Evolutionary conservation across 1,140 invertebrate species (phyloP), one percentile per base, ranked within the genome.

Genomic region (Aporrectodea caliginosa): DNA sequence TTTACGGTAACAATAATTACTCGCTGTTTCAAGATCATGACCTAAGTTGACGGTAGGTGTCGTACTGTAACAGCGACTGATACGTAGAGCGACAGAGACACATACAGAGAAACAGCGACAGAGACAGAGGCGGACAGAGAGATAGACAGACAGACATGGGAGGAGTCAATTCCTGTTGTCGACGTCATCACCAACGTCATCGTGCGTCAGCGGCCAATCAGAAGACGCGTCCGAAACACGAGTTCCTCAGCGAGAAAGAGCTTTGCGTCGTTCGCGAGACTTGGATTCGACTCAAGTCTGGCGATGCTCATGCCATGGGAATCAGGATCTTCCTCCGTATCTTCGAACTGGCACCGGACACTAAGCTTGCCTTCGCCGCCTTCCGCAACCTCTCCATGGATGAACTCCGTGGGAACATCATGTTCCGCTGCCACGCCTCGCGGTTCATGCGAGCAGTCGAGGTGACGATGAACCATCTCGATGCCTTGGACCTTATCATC

Each of bases 401-500:
- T 12, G 73, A 74, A 74, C 73, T 74, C 29, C 27, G n/a, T n/a
- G 32, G 33, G n/a, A 74, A 74, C 73, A n/a, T 34, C 31, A 30
- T 33, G 30, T 74, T 74, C 32, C 31, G 34, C 31, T 30, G 73
- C 22, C 73, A 74, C 30, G 73, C 73, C 2, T 27, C 29, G 27
- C 33, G 75, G 43, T 76, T 76, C 43, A 76, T 76, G 75, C 16
- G 31, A 1, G 75, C 75, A n/a, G 75, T 76, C 1, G 75, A 76
- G 35, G 75, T 76, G 75, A 76, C 75, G 35, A 76, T 76, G 75
- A 35, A 76, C 27, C 34, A 76, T 35, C 43, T 76, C 0, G 29
- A 76, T 22, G 75, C 75, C n/a, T 35, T 76, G 34, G 75, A 76
- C 75, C 32, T 76, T 35, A 76, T 76, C 75, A 76, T 76, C 75